Percentiles rank a stretch among this genome's conserved stretches.
These are phyloP conservation scores for Tychaedon coryphoeus DNA, from an alignment of 2,113 vertebrate genomes.

Conservation along the genomic window DNA sequence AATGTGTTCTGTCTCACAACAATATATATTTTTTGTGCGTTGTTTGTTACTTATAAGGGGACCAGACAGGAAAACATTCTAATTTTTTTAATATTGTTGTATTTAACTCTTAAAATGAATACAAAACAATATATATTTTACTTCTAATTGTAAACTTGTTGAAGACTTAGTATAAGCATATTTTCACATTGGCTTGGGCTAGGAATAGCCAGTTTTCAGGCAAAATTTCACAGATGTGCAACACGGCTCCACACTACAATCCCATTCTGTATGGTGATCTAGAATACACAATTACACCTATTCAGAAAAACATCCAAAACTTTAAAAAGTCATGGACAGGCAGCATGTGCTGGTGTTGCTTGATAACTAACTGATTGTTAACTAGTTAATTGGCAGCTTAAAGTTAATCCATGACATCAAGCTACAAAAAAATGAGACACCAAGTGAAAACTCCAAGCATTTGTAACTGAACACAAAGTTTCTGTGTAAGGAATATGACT, in stretches of 20 bases:
- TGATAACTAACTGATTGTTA: neutral
- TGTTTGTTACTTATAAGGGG: neutral
- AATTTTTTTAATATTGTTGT: neutral
- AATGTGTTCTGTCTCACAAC: neutral
- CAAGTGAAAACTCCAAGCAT: neutral
- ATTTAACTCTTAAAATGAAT: conserved; percentile 27
- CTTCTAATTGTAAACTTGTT: neutral
- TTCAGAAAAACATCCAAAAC: neutral
- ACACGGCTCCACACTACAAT: neutral
- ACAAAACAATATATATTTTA: neutral
- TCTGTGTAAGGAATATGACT: neutral
- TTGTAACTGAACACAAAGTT: neutral
- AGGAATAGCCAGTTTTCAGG: neutral
- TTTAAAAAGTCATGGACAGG: neutral
- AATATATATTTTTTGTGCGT: neutral
- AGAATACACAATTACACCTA: neutral
- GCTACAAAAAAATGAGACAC: neutral
- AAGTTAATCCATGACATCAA: neutral
- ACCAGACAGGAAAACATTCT: neutral
- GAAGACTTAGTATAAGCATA: neutral
- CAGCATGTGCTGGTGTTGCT: neutral
- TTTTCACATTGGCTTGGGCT: conserved; percentile 15
- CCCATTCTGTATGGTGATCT: neutral
- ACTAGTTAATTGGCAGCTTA: neutral
- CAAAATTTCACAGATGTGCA: neutral